Evolutionary conservation across 35 echinoderm and acorn worm species (phyloP), one percentile per base, ranked within the genome.

Genomic region (Ophiothrix spiculata): DNA sequence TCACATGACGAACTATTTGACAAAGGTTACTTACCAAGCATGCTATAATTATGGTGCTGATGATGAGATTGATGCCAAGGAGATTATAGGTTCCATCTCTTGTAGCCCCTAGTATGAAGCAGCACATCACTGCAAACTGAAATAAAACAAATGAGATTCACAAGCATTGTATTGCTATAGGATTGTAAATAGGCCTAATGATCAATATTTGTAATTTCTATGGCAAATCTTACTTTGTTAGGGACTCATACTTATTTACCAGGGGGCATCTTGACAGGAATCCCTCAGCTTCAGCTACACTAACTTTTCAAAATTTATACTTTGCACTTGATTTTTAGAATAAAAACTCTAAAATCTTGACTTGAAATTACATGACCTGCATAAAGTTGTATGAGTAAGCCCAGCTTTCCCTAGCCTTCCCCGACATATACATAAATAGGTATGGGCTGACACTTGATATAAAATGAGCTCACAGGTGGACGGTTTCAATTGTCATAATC

Each of bases 31-130:
- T 49, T 84, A 84, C 81, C 54, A 60, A 35, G 35, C 63, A 84
- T 35, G 34, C 54, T 54, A 84, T 84, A 8, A 63, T 36, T 2
- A 84, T 69, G 40, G 81, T 60, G 39, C 81, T 84, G 32, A 84
- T 84, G 81, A 84, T 54, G 1, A 84, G 4, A 12, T 84, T 84
- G 37, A 84, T 35, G 12, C 46, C 81, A 31, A 84, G 34, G 16
- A 64, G 36, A 84, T 84, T 64, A 28, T 34, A 84, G 10, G 81
- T 84, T n/a, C 36, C 54, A 37, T 84, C 81, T 23, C 12, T 0
- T 19, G 63, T 54, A 28, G 60, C 60, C 40, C 81, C 81, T 74
- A 15, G 25, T 54, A 63, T 37, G 31, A 84, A 63, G 54, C 81
- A 63, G 35, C 63, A 84, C 3, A 84, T 29, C 11, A 84, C 40